Evolutionary conservation across 37 sponge, comb jelly and placozoan species (phyloP), one percentile per base, ranked within the genome.

Genomic region (Bolinopsis microptera): DNA sequence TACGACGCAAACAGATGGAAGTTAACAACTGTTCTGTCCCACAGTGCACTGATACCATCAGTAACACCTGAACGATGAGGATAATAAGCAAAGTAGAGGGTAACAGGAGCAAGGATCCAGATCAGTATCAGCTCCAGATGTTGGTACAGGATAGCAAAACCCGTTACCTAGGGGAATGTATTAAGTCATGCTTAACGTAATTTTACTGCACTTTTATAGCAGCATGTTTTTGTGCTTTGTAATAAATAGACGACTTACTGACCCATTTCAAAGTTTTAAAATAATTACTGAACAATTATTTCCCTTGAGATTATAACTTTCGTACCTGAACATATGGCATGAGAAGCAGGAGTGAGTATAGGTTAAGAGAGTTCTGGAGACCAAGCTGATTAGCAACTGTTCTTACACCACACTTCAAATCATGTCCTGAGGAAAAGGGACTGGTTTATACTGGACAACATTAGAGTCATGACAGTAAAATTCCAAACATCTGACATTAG

Each of bases 331-430:
- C 30, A 86, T 86, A 86, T 9, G 90, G 90, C 8, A 86, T 35
- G 31, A 86, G 37, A 2, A 86, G 90, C 30, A 86, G 61, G 3
- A 23, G 0, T 39, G 90, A 24, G 35, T 86, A 86, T 13, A 86
- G 22, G 23, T 86, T 86, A 23, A 86, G 90, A 18, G 90, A 38
- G 9, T 38, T 41, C 26, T 40, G 13, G 24, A 86, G 2, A 21
- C 90, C 90, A 41, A 86, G 0, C 36, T 41, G 41, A 27, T 86
- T 86, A 3, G 90, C 61, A 41, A 86, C 18, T 5, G 90, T 86
- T 3, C 30, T 39, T 24, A 86, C 61, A 28, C 90, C 90, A 86
- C 90, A 86, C 22, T 86, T 86, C 90, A 86, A 86, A 86, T 86
- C 90, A 41, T 86, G 41, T 18, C 90, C 90, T 86, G 90, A 3